Conservation (phyloP, 1,140 invertebrate genomes). For the Drosophila melanica region DNA sequence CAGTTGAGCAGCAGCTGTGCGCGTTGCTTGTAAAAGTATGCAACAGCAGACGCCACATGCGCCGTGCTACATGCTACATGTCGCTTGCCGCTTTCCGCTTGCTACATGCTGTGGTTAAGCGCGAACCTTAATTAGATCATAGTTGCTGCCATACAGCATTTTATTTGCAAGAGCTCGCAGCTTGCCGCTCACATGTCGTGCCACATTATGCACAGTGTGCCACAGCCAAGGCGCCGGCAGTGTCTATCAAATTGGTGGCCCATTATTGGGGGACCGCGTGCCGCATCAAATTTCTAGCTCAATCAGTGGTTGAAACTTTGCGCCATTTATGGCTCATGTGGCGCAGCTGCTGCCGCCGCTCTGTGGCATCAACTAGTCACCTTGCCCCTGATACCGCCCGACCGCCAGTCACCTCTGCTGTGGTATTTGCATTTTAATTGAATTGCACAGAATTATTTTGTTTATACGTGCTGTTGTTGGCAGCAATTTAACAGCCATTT, state of each 20-base stretch:
- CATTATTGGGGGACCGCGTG: conserved; percentile 47
- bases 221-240: not conserved
- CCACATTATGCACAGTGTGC: conserved; percentile 25
- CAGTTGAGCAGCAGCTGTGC: conserved; percentile 13
- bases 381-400: not conserved
- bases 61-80: conserved; percentile 18
- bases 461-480: conserved; percentile 40
- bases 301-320: conserved; percentile 56
- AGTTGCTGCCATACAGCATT: conserved; percentile 43
- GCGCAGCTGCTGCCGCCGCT: not conserved
- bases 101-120: conserved; percentile 46
- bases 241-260: conserved; percentile 27
- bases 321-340: conserved; percentile 46
- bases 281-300: conserved; percentile 68
- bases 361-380: not conserved
- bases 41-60: conserved; percentile 17
- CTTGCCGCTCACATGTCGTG: conserved; percentile 31
- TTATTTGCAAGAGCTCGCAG: conserved; percentile 26
- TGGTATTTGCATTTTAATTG: conserved; percentile 79
- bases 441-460: conserved; percentile 77
- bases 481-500: conserved; percentile 17
- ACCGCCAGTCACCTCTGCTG: conserved; percentile 8
- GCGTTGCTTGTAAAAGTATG: conserved; percentile 4
- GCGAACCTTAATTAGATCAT: conserved; percentile 67
- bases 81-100: conserved; percentile 46